Evolutionary conservation across 2,113 vertebrate genomes (phyloP).

Genomic region (Falco punctatus): DNA sequence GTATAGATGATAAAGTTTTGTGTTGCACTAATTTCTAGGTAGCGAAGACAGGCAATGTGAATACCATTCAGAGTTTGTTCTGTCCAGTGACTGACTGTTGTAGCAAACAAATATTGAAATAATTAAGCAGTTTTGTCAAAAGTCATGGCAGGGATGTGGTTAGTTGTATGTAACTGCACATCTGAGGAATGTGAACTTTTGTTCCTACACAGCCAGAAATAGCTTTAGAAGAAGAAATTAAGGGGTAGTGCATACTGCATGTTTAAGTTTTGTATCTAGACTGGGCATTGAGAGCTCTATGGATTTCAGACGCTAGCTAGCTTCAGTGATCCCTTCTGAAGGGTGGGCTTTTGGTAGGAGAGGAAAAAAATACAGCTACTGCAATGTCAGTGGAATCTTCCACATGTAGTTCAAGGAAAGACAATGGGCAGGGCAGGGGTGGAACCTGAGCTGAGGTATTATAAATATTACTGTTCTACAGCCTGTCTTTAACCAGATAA

Average conservation of each 20-base stretch:
- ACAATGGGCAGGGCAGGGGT: not conserved
- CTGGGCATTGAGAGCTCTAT: not conserved
- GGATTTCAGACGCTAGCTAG: not conserved
- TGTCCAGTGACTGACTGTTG: not conserved
- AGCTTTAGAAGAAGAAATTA: not conserved
- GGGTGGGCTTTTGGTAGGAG: not conserved
- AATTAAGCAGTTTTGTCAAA: not conserved
- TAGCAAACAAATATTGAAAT: not conserved
- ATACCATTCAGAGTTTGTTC: not conserved
- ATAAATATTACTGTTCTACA: not conserved
- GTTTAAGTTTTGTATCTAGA: not conserved
- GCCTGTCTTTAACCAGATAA: not conserved
- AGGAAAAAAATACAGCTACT: not conserved
- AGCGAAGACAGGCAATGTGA: not conserved
- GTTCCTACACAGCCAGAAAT: not conserved
- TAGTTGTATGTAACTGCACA: not conserved
- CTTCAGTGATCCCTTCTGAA: not conserved
- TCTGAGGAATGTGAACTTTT: not conserved
- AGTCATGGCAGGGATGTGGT: not conserved
- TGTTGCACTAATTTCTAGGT: not conserved
- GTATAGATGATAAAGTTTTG: not conserved
- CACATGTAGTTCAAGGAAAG: not conserved
- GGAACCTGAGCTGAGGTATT: not conserved
- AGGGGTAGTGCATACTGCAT: not conserved
- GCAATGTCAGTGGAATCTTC: not conserved